Conservation (phyloP, 1,140 invertebrate genomes). For the Myzus persicae region DNA sequence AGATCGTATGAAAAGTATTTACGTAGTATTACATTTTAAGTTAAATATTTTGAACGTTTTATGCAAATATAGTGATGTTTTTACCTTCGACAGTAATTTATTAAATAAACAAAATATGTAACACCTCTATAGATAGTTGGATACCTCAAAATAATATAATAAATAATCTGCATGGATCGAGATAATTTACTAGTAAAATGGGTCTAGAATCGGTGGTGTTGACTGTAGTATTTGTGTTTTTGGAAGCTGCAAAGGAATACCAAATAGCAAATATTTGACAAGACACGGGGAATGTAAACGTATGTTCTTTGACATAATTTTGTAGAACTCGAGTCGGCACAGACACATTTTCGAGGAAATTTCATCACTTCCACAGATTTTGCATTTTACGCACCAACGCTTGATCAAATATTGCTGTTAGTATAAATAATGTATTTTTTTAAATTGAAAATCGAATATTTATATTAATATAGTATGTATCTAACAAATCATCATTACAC, state of each 20-base stretch:
- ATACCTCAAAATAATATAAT: background rate
- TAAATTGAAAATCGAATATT: constrained; percentile 14
- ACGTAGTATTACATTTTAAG: background rate
- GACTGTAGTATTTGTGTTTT: background rate
- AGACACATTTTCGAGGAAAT: background rate
- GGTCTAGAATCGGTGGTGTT: background rate
- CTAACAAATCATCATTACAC: background rate
- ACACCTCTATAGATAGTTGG: background rate
- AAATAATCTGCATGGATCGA: background rate
- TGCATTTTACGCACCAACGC: background rate
- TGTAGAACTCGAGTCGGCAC: background rate
- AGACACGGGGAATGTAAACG: background rate
- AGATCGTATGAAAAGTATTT: background rate
- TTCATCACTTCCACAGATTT: background rate
- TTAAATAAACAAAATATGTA: background rate
- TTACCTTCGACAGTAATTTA: background rate
- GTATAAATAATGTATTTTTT: constrained; percentile 5
- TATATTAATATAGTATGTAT: background rate
- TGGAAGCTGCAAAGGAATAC: background rate
- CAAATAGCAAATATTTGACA: background rate
- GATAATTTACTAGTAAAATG: background rate
- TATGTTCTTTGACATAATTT: background rate
- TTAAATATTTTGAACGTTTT: background rate
- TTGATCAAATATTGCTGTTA: background rate
- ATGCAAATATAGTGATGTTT: no score